Evolutionary conservation across 2,113 vertebrate species (phyloP).

Genomic region (Mobula hypostoma): DNA sequence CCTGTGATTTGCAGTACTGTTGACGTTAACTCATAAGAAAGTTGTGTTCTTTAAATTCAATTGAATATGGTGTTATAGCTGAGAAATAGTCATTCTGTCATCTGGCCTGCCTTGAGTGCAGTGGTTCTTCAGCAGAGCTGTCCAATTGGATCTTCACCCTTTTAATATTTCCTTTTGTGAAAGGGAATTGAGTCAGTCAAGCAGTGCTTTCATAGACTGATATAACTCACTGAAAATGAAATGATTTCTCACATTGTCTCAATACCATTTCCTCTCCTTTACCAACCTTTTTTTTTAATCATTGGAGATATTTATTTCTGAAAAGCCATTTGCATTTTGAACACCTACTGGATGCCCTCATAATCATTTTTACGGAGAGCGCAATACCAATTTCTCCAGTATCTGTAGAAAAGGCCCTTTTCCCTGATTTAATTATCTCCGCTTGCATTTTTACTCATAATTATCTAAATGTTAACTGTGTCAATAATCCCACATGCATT

Average conservation of each 20-base stretch:
- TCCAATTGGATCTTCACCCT: neutral
- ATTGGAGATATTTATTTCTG: too few species aligned
- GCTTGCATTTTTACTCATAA: neutral
- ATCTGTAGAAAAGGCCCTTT: neutral
- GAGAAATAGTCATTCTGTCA: neutral
- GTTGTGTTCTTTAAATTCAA: neutral
- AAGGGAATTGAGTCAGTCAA: neutral
- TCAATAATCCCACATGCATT: neutral
- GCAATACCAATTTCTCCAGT: neutral
- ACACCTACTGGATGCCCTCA: neutral
- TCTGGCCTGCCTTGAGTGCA: neutral
- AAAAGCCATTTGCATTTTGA: neutral
- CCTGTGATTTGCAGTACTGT: neutral
- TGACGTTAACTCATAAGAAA: neutral
- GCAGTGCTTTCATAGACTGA: neutral
- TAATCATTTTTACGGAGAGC: neutral
- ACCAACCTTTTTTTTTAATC: neutral
- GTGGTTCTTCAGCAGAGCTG: neutral
- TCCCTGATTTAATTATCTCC: neutral
- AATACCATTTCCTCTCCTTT: neutral
- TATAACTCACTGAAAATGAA: neutral
- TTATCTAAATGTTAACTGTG: neutral
- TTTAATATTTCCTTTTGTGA: neutral
- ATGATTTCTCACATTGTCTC: neutral
- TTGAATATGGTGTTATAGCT: neutral